phyloP scores from a whole-genome alignment of 2,113 vertebrate genomes.

The Rostratula benghalensis region DNA sequence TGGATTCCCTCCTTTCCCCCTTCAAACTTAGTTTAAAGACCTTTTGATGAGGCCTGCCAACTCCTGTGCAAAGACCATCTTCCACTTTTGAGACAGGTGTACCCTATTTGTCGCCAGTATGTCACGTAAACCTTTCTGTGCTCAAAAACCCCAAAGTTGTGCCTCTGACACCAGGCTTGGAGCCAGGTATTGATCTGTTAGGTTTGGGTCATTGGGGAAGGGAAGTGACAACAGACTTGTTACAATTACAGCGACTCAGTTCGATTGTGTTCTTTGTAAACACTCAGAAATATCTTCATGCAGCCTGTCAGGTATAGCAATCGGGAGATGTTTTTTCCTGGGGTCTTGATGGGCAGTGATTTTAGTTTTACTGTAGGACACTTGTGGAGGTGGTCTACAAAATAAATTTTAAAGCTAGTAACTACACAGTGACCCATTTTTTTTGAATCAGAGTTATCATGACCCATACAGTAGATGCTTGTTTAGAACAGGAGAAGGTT shows the following conservation, averaged over 20 bases:
- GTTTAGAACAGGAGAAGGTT: not conserved
- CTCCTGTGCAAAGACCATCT: too few relatives aligned
- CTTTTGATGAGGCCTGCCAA: too few relatives aligned
- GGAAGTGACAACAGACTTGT: not conserved
- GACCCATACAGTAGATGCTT: not conserved
- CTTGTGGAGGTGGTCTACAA: not conserved
- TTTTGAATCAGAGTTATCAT: not conserved
- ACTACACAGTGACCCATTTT: not conserved
- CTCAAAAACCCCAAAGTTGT: too few relatives aligned
- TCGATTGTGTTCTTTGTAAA: not conserved
- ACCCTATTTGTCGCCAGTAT: too few relatives aligned
- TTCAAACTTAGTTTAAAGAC: too few relatives aligned
- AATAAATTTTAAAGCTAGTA: not conserved
- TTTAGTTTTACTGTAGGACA: not conserved
- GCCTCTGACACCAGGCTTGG: too few relatives aligned
- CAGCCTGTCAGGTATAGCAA: not conserved
- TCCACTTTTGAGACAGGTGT: too few relatives aligned
- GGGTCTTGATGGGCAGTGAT: not conserved
- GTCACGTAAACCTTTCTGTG: too few relatives aligned
- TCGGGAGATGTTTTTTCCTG: not conserved
- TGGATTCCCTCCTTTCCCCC: too few relatives aligned
- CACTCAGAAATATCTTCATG: not conserved
- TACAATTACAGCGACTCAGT: not conserved
- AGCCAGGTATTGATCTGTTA: too few relatives aligned
- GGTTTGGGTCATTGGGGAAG: not conserved